Base-by-base conservation (phyloP, 2,113 vertebrate genomes). In the Etheostoma spectabile region DNA sequence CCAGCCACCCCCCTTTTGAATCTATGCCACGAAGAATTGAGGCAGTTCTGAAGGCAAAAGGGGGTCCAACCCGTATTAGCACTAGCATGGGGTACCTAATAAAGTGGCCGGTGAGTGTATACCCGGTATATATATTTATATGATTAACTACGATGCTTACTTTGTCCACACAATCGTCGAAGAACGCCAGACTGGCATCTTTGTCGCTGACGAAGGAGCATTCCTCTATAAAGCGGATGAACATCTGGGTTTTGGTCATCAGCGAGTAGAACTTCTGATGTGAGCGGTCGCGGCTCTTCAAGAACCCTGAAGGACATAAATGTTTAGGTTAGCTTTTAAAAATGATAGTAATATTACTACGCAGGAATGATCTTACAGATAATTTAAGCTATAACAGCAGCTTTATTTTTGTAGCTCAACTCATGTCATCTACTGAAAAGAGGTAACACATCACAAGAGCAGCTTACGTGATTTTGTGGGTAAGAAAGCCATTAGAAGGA, bases 191-290 rank as follows among this genome's bases (percentile, higher is more conserved):
- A 88, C 98, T 98, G 86, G 98, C 97, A 24, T 99, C 98, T 89
- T 99, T 99, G 89, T 99, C 98, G 24, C 98, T 99, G 91, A 99
- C 98, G 78, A 99, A 99, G 18, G 98, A 99, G 86, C 98, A 99
- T 55, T 99, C 98, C 82, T 99, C 98, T 53, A 99, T 99, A 82
- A 99, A 99, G 73, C 98, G 97, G 92, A 98, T 99, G 85, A 99
- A 99, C 98, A 99, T 99, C 67, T 99, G 98, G 21, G 98, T 99
- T 94, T 98, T 99, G 63, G 98, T 99, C 97, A 99, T 99, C 88
- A 98, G 90, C 0, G 96, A 96, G 92, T 99, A 99, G 91, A 99
- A 99, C 93, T 99, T 99, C 92, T 99, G 98, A 93, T 99, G 97
- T 0, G 98, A 98, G 57, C 98, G 97, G 79, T 99, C 98, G 6